Percentiles rank a stretch among this genome's conserved stretches.
phyloP scores from a whole-genome alignment of 2,113 vertebrate genomes.

The Onychostoma macrolepis region DNA sequence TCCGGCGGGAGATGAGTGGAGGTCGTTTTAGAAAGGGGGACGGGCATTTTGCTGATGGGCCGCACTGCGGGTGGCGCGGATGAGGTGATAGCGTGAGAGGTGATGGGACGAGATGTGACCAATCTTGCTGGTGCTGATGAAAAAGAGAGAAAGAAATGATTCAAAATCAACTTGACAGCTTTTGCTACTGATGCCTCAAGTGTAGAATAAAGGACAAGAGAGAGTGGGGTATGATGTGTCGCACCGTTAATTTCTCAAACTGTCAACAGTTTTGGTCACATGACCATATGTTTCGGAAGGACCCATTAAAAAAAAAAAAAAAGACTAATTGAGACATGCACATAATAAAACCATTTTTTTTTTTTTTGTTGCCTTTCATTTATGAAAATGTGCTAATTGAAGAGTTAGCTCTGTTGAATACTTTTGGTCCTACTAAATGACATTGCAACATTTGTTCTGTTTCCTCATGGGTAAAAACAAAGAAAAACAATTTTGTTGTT shows the following conservation, averaged over 20 bases:
- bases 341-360: no score
- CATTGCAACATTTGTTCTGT: no score
- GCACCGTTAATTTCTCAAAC: background rate
- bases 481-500: no score
- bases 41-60: constrained; percentile 14
- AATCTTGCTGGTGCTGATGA: background rate
- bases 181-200: background rate
- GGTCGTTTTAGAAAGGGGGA: background rate
- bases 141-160: background rate
- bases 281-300: background rate
- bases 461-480: no score
- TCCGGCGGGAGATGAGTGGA: constrained; percentile 17
- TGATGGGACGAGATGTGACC: constrained; percentile 39
- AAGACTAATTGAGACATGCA: no score
- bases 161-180: background rate
- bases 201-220: background rate
- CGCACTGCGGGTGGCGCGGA: background rate
- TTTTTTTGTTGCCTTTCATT: no score
- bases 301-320: background rate
- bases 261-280: background rate
- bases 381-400: no score
- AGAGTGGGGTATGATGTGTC: background rate
- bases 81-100: background rate
- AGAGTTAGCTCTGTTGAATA: no score
- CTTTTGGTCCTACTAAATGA: no score